Evolutionary conservation across 2,113 vertebrate species (phyloP), one percentile per base, ranked within the genome.

Genomic region (Misgurnus mizolepis): DNA sequence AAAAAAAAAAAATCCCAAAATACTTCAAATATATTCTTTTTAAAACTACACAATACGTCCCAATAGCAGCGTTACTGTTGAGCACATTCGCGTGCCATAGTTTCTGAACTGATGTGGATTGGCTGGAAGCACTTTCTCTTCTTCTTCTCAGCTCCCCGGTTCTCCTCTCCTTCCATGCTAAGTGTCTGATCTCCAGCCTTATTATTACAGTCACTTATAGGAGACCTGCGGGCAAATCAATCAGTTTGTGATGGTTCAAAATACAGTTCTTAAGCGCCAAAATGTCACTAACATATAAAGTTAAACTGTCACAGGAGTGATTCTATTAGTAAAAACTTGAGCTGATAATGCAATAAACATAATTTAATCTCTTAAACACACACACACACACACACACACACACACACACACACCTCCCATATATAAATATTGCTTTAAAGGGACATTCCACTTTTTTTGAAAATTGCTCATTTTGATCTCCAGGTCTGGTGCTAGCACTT

Each of bases 211-310:
- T 90, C 93, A 79, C 85, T 58, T 71, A 75, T 84, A 87, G 88
- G 60, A 90, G 92, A 94, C 89, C 95, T 96, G 92, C 0, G 90
- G 90, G 17, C 67, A 95, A 94, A 94, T 87, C 78, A 94, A 90
- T 67, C 86, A 71, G n/a, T n/a, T n/a, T n/a, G n/a, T n/a, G n/a
- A n/a, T n/a, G n/a, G n/a, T n/a, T n/a, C n/a, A n/a, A n/a, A 62
- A 15, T 34, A 79, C n/a, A 79, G 3, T 47, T 11, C 53, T 69
- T 14, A n/a, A 55, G 14, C n/a, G 50, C 7, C 43, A 22, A 73
- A 60, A 73, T 58, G 11, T 60, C n/a, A 73, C 3, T 18, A 15
- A 73, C 45, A 15, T 27, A 7, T 11, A n/a, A 43, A 18, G 27
- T 10, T 60, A n/a, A n/a, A 73, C 55, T 7, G 27, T 15, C 39